Percentiles rank a stretch among this genome's conserved stretches.
Evolutionary conservation across 2,113 vertebrate genomes (phyloP).

Genomic region (Glaucidium brasilianum): DNA sequence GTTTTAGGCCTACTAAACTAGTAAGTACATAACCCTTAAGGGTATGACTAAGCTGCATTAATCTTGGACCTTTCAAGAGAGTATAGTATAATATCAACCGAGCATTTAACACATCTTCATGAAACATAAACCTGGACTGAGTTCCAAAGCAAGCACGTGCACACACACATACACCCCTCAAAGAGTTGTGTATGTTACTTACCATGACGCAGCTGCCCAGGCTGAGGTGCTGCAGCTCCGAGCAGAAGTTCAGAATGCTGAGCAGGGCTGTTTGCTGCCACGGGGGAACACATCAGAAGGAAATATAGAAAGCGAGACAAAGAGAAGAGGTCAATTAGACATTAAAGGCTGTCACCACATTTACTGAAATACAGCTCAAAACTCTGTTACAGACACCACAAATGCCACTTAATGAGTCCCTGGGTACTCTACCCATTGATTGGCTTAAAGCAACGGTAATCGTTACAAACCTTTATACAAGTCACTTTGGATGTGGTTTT

Average conservation of each 20-base stretch:
- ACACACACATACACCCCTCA: too few relatives aligned
- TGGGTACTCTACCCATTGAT: constrained; percentile 71
- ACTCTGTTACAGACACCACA: constrained; percentile 69
- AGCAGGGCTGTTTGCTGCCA: constrained; percentile 94
- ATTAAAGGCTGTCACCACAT: constrained; percentile 80
- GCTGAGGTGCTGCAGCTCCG: constrained; percentile 92
- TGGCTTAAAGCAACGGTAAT: constrained; percentile 75
- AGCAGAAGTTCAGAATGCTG: constrained; percentile 96
- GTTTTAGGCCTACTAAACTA: not conserved
- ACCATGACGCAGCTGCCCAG: constrained; percentile 96
- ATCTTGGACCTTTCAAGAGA: not conserved
- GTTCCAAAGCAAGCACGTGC: accelerated
- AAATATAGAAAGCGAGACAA: constrained; percentile 72
- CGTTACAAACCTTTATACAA: constrained; percentile 71
- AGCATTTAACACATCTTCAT: not conserved
- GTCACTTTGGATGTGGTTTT: constrained; percentile 63
- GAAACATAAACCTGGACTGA: not conserved
- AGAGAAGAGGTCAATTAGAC: constrained; percentile 82
- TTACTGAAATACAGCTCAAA: constrained; percentile 75
- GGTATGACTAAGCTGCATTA: not conserved
- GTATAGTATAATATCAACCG: not conserved
- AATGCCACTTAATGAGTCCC: constrained; percentile 84
- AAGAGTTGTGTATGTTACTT: constrained; percentile 53
- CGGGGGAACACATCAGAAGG: constrained; percentile 67
- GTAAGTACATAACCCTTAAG: not conserved